A percentile compares a stretch with the other conserved stretches of the same genome.
Evolutionary conservation across 1,140 invertebrate genomes (phyloP).

Genomic region (Apocrypta bakeri): DNA sequence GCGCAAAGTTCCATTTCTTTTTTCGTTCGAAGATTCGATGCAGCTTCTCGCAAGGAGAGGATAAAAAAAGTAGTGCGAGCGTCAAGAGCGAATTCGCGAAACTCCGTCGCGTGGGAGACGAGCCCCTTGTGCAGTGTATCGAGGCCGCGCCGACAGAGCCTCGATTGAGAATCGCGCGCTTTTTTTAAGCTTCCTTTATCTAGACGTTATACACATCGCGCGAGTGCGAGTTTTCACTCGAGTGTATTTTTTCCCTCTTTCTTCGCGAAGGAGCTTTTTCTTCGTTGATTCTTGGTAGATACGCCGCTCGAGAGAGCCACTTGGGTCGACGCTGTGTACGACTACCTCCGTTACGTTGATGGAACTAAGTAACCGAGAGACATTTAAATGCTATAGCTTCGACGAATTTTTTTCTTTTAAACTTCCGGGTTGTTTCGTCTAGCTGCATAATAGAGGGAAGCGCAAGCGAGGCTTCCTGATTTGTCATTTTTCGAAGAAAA

Average conservation of each 20-base stretch:
- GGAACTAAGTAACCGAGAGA: not conserved
- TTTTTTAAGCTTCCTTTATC: not conserved
- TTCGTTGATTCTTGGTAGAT: slow-evolving; percentile 2
- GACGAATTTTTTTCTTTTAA: no score
- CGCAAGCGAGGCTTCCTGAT: no score
- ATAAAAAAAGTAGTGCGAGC: not conserved
- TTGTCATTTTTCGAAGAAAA: no score
- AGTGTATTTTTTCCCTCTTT: not conserved
- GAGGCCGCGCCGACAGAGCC: not conserved
- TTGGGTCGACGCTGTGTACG: not conserved
- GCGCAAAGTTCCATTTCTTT: not conserved
- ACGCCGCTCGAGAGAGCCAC: not conserved
- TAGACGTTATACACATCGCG: not conserved
- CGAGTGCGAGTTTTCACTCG: not conserved
- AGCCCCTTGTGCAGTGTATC: not conserved
- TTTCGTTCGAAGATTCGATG: not conserved
- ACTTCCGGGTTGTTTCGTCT: no score
- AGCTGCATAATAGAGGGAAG: no score
- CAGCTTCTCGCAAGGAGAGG: not conserved
- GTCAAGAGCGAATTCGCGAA: slow-evolving; percentile 3
- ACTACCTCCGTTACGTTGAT: not conserved
- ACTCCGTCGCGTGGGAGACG: not conserved
- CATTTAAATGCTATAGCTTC: not conserved
- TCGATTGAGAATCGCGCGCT: not conserved
- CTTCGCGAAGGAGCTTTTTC: not conserved